Base-by-base conservation (phyloP, 2,113 vertebrate genomes). In the Larimichthys polyactis region DNA sequence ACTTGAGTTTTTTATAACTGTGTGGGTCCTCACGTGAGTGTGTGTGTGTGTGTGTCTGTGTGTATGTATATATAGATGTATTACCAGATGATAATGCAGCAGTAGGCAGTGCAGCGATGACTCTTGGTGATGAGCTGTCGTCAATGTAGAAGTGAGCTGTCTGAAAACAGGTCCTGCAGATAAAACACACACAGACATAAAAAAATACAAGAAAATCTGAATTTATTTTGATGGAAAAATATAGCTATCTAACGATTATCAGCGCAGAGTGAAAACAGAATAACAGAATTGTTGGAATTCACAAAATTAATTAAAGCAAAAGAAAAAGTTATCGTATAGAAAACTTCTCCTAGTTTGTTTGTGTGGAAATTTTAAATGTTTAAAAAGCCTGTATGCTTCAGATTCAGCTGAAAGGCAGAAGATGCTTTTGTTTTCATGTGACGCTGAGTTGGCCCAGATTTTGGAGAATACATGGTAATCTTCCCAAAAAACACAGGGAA, bases 141-240 rank as follows among this genome's bases (percentile, higher is more conserved):
- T 98, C 96, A 76, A 99, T 95, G 94, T 99, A 99, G 94, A 99
- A 99, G 82, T 99, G 97, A 83, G 98, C 98, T 2, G 98, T 99
- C 95, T 99, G 98, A 92, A 99, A 99, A 91, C 98, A 99, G 79
- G 97, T 96, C 91, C 98, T 99, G 89, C 19, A 91, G 81, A 76
- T n/a, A 75, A 93, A n/a, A 76, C 11, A 71, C 16, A 64, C 49
- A 73, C 20, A 63, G 19, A 65, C 59, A 58, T 29, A 24, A 54
- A 20, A 59, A 20, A 59, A 36, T 71, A 3, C 7, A 40, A 40
- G 9, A 57, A 59, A 11, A 60, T 59, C 3, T 4, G 5, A 20
- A 9, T 44, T 29, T n/a, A 7, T n/a, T 65, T 27, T 40, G 0
- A 36, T 49, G 16, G 11, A 1, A 58, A 59, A 57, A 16, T 71